A percentile compares a stretch with the other conserved stretches of the same genome.
Conservation (phyloP, 2,888 invertebrate genomes). For the Leistus spinibarbis region DNA sequence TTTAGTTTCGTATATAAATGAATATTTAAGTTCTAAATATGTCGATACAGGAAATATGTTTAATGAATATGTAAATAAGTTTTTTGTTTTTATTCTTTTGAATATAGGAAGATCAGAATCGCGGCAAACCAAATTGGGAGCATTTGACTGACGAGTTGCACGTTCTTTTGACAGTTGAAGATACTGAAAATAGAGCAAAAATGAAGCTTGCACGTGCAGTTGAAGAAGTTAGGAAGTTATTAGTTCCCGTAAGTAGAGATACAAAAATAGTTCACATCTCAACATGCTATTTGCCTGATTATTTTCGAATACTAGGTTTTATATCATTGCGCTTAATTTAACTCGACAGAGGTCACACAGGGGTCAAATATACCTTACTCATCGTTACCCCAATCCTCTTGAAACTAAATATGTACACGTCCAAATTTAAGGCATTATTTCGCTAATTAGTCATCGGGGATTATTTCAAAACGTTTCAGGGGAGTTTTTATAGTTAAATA, state of each 20-base stretch:
- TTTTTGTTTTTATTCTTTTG: conserved; percentile 41
- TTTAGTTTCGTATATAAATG: too few species aligned
- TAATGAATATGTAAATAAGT: background rate
- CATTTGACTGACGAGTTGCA: conserved; percentile 98
- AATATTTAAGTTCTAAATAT: background rate
- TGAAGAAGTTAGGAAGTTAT: conserved; percentile 96
- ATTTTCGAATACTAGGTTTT: background rate
- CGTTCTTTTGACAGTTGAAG: conserved; percentile 98
- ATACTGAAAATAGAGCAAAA: conserved; percentile 95
- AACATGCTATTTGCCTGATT: background rate
- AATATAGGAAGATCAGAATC: conserved; percentile 94
- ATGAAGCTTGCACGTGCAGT: conserved; percentile 94
- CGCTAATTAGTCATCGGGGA: too few species aligned
- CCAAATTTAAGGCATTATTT: too few species aligned
- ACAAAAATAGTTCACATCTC: background rate
- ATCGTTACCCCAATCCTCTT: too few species aligned
- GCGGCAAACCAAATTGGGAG: conserved; percentile 99
- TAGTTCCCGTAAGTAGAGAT: conserved; percentile 85
- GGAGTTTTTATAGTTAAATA: too few species aligned
- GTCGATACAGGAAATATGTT: background rate
- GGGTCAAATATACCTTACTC: background rate
- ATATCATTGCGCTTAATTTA: background rate
- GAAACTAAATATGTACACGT: too few species aligned
- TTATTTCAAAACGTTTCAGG: too few species aligned
- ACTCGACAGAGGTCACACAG: background rate